Evolutionary conservation across 2,888 invertebrate genomes (phyloP), one percentile per base, ranked within the genome.

Genomic region (Caenorhabditis becei): DNA sequence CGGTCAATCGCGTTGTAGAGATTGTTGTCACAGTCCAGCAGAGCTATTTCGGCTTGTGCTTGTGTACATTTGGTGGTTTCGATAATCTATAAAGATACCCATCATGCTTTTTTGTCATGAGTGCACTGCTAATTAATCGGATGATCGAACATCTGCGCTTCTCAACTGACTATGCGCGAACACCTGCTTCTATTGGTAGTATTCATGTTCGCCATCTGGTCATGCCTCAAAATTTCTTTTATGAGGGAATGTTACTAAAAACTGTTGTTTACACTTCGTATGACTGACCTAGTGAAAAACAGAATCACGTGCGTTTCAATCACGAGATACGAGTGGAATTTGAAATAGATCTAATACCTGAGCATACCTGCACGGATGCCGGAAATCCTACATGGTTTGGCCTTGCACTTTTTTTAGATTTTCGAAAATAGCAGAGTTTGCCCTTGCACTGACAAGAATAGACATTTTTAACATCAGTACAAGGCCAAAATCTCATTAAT

Each of bases 31-130:
- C 83, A 77, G 74, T 90, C 90, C 61, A 79, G 80, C 18, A 90
- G 78, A 11, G 90, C 90, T 20, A 89, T 78, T 69, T 90, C 90
- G 11, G 90, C 90, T 58, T 87, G 84, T 58, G 87, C 53, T 61
- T 83, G 82, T 65, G 89, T 83, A 72, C 90, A 90, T 56, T 87
- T 83, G 41, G 90, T 88, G 44, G 87, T 82, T 70, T 90, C 90
- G 49, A 89, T 87, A 54, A 90, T 86, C 90, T 89, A 63, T 58
- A 84, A 78, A 24, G 18, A 47, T 3, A 47, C n/a, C 18, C 18
- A 18, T 47, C 5, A 41, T 41, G 32, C 10, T 41, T 10, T 41
- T 41, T 16, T 10, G n/a, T 56, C 18, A 7, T 23, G 49, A 16
- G 18, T 18, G 66, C 53, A 41, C 23, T 14, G 23, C 7, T 62